Conservation (phyloP, 2,113 vertebrate species). For the Aphelocoma coerulescens region DNA sequence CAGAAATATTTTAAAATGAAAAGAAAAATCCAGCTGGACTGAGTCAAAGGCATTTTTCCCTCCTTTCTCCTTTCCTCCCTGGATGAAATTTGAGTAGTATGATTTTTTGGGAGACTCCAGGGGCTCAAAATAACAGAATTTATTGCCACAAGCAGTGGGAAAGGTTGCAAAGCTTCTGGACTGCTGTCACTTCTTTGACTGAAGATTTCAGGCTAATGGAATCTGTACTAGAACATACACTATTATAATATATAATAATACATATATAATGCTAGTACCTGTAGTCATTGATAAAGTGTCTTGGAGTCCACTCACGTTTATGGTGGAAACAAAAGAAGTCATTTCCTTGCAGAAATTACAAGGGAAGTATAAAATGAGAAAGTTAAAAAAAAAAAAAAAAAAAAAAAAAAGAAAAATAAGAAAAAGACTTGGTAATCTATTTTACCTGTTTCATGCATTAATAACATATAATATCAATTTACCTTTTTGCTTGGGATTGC, state of each 20-base stretch:
- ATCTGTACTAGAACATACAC: background rate
- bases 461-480: background rate
- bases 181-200: background rate
- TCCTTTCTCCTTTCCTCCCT: background rate
- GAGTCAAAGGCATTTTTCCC: background rate
- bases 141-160: background rate
- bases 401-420: no score
- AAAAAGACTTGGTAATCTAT: background rate
- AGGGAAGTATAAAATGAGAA: background rate
- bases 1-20: background rate
- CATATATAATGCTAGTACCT: background rate
- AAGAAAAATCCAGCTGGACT: background rate
- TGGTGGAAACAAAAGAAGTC: background rate
- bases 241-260: background rate
- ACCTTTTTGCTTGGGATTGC: background rate
- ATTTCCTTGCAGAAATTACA: conserved; percentile 5
- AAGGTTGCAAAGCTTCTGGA: background rate
- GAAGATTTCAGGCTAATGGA: background rate
- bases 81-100: background rate
- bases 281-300: background rate
- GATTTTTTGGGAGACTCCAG: background rate
- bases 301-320: background rate
- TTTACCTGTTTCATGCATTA: background rate
- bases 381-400: background rate
- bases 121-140: background rate